Percentiles rank a stretch among this genome's conserved stretches.
Conservation (phyloP, 2,797 vertebrate species). For the Tenualosa thibaudeaui region DNA sequence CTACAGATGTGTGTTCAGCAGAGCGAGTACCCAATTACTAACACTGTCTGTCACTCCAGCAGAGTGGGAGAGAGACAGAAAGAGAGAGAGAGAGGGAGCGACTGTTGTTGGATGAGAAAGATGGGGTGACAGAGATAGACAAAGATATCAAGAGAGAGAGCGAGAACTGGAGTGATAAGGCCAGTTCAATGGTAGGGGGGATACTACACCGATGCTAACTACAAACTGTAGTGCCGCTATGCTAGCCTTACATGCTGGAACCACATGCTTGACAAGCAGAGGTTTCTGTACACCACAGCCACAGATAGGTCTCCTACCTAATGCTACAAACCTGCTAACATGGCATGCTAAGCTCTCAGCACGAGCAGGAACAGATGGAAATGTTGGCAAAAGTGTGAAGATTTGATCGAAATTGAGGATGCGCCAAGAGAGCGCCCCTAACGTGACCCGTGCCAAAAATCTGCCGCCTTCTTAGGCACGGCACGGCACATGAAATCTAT, state of each 20-base stretch:
- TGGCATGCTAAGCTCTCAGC: conserved; percentile 9
- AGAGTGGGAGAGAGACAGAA: conserved; percentile 8
- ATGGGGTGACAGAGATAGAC: conserved; percentile 15
- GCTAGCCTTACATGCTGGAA: background rate
- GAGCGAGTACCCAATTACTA: conserved; percentile 23
- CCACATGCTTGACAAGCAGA: conserved; percentile 15
- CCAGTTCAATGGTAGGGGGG: background rate
- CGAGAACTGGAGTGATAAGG: background rate
- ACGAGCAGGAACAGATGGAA: conserved; percentile 20
- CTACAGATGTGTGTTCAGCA: conserved; percentile 23
- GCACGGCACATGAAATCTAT: background rate
- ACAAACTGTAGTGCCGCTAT: background rate
- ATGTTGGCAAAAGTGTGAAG: background rate
- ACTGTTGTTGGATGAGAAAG: conserved; percentile 16
- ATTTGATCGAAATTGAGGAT: conserved; percentile 14
- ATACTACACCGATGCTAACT: background rate
- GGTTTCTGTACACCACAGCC: background rate
- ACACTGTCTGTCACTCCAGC: conserved; percentile 24
- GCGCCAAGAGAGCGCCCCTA: background rate
- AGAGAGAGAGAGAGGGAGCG: background rate
- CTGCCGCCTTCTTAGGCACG: background rate
- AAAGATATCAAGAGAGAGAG: conserved; percentile 6
- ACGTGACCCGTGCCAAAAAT: conserved; percentile 14
- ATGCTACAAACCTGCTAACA: conserved; percentile 25
- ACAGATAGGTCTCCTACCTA: background rate